Base-by-base conservation (phyloP, 2,113 vertebrate genomes). In the Junco hyemalis region DNA sequence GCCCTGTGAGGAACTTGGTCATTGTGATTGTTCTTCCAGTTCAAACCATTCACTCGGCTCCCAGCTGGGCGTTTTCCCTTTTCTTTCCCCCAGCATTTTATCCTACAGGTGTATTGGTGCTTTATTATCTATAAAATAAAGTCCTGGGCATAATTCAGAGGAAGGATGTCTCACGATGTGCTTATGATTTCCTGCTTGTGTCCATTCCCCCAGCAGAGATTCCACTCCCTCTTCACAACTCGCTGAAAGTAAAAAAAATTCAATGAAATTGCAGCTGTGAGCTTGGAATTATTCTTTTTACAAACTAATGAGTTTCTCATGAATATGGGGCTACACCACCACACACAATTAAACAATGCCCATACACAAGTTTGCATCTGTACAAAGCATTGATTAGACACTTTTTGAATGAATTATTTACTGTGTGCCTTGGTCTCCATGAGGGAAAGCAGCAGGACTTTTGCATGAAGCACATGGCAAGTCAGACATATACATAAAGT, bases 341-440 rank as follows among this genome's bases (percentile, higher is more conserved):
- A 82, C 76, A n/a, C n/a, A 15, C 9, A 19, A 48, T 94, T 90
- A 64, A 92, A 70, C 57, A 86, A 90, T 85, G 23, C 78, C 88
- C 63, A 81, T 59, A 92, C 77, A 51, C 76, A 64, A 40, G 33
- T 95, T 96, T 96, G 86, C 64, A 61, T 84, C 71, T 66, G n/a
- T 69, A 68, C 64, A 69, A 84, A 71, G 80, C 64, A 94, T 86
- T 92, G 29, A 59, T 56, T 57, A 83, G 80, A 85, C 89, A 89
- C 74, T 93, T 95, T 81, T 95, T 81, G 66, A 90, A 66, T 4
- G 5, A 60, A 45, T 89, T 61, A 60, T 96, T 95, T 95, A 35
- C 86, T 90, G 35, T 29, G 25, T 59, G 68, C 17, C 79, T 19
- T 42, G 79, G 56, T 87, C 36, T 91, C 56, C 61, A 29, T 14